Conservation (phyloP, 2,113 vertebrate species). For the Tyrannus savana region DNA sequence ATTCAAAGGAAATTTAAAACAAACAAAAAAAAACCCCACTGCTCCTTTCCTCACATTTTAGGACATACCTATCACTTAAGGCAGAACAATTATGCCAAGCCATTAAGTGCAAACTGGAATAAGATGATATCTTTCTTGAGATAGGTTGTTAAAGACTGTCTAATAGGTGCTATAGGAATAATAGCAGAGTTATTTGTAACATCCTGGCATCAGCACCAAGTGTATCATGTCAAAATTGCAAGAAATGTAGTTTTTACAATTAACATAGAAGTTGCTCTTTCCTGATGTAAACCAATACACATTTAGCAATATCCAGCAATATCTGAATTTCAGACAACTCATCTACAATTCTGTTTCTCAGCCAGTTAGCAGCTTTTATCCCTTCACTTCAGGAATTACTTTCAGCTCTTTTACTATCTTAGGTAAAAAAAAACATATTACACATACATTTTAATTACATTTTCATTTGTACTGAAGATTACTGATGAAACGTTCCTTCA, state of each 20-base stretch:
- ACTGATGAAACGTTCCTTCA: background rate
- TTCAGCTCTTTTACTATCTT: background rate
- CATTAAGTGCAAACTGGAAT: background rate
- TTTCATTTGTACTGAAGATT: background rate
- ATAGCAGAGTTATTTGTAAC: background rate
- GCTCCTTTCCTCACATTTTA: background rate
- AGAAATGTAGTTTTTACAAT: background rate
- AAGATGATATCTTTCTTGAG: background rate
- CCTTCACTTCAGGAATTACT: background rate
- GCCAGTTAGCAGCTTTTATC: background rate
- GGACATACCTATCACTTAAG: background rate
- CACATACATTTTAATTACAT: background rate
- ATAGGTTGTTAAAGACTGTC: background rate
- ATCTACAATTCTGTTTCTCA: background rate
- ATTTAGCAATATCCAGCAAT: background rate
- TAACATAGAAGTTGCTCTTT: background rate
- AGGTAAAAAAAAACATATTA: background rate
- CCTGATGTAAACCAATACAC: background rate
- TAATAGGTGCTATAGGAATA: background rate
- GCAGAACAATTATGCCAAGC: background rate
- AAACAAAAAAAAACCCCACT: background rate
- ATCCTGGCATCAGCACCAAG: background rate
- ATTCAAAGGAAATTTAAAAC: background rate
- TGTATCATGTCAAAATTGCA: background rate
- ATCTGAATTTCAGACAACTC: background rate